phyloP scores from a whole-genome alignment of 2,888 invertebrate species.

The Athalia cordata region DNA sequence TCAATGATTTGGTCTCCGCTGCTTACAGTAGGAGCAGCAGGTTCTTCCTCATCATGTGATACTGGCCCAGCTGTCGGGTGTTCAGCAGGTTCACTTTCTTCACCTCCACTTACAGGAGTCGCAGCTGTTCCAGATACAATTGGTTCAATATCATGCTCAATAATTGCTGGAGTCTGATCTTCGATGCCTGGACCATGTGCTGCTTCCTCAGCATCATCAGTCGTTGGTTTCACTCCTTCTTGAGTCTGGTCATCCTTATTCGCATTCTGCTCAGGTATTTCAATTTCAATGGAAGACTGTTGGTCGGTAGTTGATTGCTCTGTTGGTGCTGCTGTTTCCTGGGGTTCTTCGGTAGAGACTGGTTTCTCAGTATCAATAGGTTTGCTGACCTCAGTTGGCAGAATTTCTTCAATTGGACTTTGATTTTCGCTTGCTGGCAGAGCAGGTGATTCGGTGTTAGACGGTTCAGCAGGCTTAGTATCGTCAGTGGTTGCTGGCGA shows the following conservation, averaged over 20 bases:
- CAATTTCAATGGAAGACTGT: slow-evolving; percentile 34
- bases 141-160: slow-evolving; percentile 49
- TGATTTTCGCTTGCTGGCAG: background rate
- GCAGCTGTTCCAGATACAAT: slow-evolving; percentile 49
- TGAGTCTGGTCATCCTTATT: slow-evolving; percentile 37
- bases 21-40: slow-evolving; percentile 27
- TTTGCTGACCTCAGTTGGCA: slow-evolving; percentile 2
- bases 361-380: slow-evolving; percentile 6
- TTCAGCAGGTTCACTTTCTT: slow-evolving; percentile 37
- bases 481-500: background rate
- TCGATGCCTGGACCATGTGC: slow-evolving; percentile 53
- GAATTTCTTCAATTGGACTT: background rate
- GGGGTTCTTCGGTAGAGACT: background rate
- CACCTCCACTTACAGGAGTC: slow-evolving; percentile 9
- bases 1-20: slow-evolving; percentile 29
- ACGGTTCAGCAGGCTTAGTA: background rate
- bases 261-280: slow-evolving; percentile 37
- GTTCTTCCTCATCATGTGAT: slow-evolving; percentile 26
- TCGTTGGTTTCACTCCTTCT: slow-evolving; percentile 34
- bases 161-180: slow-evolving; percentile 54
- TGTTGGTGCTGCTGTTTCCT: slow-evolving; percentile 12
- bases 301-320: background rate
- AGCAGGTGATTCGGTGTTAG: slow-evolving; percentile 4
- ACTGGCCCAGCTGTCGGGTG: slow-evolving; percentile 17
- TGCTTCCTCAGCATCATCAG: slow-evolving; percentile 51